A percentile compares a stretch with the other conserved stretches of the same genome.
phyloP scores from a whole-genome alignment of 1,140 invertebrate genomes.

The Lepidotrigona ventralis region DNA sequence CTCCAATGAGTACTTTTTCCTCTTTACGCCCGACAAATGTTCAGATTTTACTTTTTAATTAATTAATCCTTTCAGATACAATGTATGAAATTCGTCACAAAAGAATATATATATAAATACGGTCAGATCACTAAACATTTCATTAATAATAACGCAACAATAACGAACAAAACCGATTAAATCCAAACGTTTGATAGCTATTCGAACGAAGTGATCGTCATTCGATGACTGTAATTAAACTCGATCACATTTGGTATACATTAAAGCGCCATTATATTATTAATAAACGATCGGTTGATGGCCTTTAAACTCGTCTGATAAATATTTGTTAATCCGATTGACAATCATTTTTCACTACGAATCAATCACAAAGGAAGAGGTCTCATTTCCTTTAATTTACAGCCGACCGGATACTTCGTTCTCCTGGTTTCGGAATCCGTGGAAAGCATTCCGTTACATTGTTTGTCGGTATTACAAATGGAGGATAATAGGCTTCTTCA shows the following conservation, averaged over 20 bases:
- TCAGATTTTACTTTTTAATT: background rate
- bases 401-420: slow-evolving; percentile 84
- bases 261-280: slow-evolving; percentile 18
- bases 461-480: slow-evolving; percentile 80
- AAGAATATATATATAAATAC: background rate
- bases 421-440: slow-evolving; percentile 82
- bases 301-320: background rate
- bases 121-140: background rate
- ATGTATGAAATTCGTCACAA: background rate
- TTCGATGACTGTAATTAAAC: slow-evolving; percentile 17
- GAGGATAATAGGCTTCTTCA: slow-evolving; percentile 76
- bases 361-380: background rate
- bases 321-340: background rate
- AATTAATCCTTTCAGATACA: background rate
- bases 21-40: background rate
- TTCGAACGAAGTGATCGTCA: background rate
- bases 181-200: background rate
- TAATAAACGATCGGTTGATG: background rate
- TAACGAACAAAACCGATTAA: background rate
- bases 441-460: slow-evolving; percentile 81
- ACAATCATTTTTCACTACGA: background rate
- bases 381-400: slow-evolving; percentile 54
- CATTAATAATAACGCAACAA: background rate
- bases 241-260: background rate
- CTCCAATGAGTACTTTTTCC: background rate